Conservation (phyloP, 2,113 vertebrate genomes). For the Uropsilus gracilis region DNA sequence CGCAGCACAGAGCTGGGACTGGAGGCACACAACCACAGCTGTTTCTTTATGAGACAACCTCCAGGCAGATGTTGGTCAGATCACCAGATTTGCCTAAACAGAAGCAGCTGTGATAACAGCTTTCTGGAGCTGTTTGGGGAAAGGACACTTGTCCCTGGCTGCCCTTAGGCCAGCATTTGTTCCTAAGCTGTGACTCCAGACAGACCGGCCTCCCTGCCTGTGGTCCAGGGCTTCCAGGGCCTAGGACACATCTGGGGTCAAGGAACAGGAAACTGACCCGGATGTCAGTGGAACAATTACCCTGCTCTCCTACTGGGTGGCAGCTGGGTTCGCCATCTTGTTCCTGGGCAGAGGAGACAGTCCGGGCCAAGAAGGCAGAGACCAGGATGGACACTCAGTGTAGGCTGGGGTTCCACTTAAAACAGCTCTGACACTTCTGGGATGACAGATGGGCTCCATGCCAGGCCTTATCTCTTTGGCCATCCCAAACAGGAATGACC, state of each 20-base stretch:
- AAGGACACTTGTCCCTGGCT: slow-evolving; percentile 32
- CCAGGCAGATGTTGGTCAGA: slow-evolving; percentile 61
- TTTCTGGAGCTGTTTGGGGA: not conserved
- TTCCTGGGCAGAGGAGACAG: not conserved
- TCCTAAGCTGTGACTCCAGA: not conserved
- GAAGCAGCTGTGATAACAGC: slow-evolving; percentile 69
- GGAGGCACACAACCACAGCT: slow-evolving; percentile 29
- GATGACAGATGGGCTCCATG: slow-evolving; percentile 1
- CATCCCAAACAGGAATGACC: slow-evolving; percentile 76
- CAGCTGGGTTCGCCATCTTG: not conserved
- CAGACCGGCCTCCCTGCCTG: not conserved
- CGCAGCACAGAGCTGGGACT: not conserved
- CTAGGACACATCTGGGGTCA: not conserved
- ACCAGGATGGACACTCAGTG: not conserved
- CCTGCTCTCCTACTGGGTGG: not conserved
- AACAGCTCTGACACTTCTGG: not conserved
- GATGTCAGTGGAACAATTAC: not conserved
- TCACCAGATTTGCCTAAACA: slow-evolving; percentile 33
- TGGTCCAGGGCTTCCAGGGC: not conserved
- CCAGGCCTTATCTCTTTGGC: slow-evolving; percentile 73
- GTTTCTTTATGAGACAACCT: slow-evolving; percentile 51
- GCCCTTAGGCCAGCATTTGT: not conserved
- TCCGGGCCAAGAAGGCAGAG: not conserved
- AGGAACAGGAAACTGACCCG: slow-evolving; percentile 11
- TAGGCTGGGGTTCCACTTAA: not conserved